phyloP scores from a whole-genome alignment of 2,797 vertebrate genomes.

The Rachycentron canadum region DNA sequence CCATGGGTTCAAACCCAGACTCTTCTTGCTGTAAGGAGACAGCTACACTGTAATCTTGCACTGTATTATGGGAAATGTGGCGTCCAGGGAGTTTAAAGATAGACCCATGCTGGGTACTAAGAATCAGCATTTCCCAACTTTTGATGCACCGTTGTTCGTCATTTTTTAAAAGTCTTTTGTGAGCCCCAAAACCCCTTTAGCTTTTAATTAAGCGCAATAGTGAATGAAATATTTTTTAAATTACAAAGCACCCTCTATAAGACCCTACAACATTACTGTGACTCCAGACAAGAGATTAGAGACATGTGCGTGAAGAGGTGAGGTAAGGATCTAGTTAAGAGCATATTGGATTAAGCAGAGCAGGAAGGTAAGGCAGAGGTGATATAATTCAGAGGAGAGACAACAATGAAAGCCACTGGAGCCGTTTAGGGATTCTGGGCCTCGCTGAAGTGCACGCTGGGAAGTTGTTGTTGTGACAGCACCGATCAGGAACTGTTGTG shows the following conservation, averaged over 20 bases:
- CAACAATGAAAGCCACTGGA: constrained; percentile 28
- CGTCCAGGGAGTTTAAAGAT: not conserved
- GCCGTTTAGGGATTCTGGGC: constrained; percentile 30
- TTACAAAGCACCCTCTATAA: not conserved
- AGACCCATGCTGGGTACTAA: not conserved
- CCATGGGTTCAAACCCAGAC: too few species aligned
- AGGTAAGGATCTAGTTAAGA: constrained; percentile 19
- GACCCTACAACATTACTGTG: not conserved
- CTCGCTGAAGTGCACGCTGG: constrained; percentile 1
- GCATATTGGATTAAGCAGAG: constrained; percentile 30
- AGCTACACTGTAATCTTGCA: too few species aligned
- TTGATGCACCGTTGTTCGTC: not conserved
- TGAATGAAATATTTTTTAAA: not conserved
- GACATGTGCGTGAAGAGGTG: constrained; percentile 6
- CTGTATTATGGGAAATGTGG: not conserved
- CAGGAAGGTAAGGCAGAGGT: constrained; percentile 1
- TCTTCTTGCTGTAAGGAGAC: too few species aligned
- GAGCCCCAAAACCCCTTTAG: not conserved
- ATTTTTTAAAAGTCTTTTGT: not conserved
- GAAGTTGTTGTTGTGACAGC: constrained; percentile 19
- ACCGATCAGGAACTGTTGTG: constrained; percentile 11
- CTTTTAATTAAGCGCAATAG: not conserved
- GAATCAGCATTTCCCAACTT: not conserved
- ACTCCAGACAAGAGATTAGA: constrained; percentile 9
- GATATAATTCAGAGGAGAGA: constrained; percentile 41